These are phyloP conservation scores for Momotus momota DNA, from an alignment of 2,797 vertebrate species.

Conservation along the genomic window DNA sequence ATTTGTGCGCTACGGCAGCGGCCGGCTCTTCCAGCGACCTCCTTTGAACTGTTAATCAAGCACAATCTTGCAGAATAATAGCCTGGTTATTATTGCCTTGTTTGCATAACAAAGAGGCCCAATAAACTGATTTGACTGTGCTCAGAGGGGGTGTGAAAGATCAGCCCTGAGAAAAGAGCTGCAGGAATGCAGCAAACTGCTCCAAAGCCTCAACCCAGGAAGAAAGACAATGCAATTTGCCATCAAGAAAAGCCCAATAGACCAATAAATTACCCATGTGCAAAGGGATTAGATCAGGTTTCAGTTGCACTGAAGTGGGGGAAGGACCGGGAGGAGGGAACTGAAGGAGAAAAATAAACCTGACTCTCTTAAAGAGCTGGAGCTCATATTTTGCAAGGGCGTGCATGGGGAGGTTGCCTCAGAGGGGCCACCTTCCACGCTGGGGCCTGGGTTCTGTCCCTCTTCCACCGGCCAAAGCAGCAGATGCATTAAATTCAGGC, in stretches of 20 bases:
- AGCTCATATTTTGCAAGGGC: slow-evolving; percentile 53
- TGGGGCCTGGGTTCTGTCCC: not conserved
- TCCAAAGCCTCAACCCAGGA: slow-evolving; percentile 76
- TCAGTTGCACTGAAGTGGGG: slow-evolving; percentile 76
- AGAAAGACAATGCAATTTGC: slow-evolving; percentile 90
- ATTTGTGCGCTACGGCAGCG: not conserved
- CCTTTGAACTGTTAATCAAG: slow-evolving; percentile 84
- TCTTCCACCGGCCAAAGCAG: not conserved
- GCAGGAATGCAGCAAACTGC: slow-evolving; percentile 76
- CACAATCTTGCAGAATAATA: slow-evolving; percentile 83
- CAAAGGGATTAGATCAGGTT: slow-evolving; percentile 87
- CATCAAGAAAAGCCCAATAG: slow-evolving; percentile 86
- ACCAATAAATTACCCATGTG: slow-evolving; percentile 89
- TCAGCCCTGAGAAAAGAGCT: slow-evolving; percentile 73
- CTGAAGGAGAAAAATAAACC: slow-evolving; percentile 61
- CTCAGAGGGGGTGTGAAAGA: slow-evolving; percentile 77
- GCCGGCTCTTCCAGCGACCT: slow-evolving; percentile 52
- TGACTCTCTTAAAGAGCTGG: slow-evolving; percentile 81
- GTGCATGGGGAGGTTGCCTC: not conserved
- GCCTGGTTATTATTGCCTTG: slow-evolving; percentile 77
- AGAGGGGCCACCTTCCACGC: not conserved
- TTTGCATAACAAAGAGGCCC: slow-evolving; percentile 85
- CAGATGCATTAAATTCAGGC: not conserved
- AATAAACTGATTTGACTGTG: slow-evolving; percentile 78
- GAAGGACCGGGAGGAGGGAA: slow-evolving; percentile 49